These are phyloP conservation scores for Sceliomorpha sp. DNA, from an alignment of 2,888 invertebrate species.

Conservation along the genomic window DNA sequence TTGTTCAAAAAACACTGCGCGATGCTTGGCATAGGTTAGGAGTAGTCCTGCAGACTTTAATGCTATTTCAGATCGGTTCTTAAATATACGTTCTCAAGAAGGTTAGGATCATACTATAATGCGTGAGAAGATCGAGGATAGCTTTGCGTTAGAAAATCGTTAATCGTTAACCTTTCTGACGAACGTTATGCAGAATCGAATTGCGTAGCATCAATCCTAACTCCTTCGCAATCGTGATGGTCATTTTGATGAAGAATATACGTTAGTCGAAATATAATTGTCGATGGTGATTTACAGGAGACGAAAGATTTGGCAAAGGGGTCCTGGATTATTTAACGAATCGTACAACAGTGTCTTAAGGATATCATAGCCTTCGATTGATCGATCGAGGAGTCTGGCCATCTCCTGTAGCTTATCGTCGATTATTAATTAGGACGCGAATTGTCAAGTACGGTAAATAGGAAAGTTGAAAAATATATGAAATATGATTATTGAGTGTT, in stretches of 20 bases:
- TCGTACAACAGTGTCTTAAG: background rate
- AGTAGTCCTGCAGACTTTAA: too few species aligned
- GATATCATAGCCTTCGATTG: background rate
- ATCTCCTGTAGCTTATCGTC: background rate
- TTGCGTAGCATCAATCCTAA: too few species aligned
- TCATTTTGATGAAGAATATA: background rate
- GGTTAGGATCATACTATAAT: too few species aligned
- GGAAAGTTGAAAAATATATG: background rate
- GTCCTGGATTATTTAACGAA: background rate
- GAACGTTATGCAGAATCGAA: too few species aligned
- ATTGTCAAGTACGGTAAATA: background rate
- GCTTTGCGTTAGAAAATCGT: too few species aligned
- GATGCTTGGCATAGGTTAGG: background rate
- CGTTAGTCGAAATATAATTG: conserved; percentile 1
- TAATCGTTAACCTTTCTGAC: too few species aligned
- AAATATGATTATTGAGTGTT: conserved; percentile 19
- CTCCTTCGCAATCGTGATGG: too few species aligned
- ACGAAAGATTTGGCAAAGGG: conserved; percentile 1
- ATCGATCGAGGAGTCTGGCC: conserved; percentile 4
- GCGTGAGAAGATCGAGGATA: too few species aligned
- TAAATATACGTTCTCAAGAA: too few species aligned
- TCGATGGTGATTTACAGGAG: conserved; percentile 1
- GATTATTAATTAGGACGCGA: background rate
- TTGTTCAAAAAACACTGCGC: conserved; percentile 19
- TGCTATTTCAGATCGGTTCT: too few species aligned